Conservation (phyloP, 2,797 vertebrate species). For the Momotus momota region DNA sequence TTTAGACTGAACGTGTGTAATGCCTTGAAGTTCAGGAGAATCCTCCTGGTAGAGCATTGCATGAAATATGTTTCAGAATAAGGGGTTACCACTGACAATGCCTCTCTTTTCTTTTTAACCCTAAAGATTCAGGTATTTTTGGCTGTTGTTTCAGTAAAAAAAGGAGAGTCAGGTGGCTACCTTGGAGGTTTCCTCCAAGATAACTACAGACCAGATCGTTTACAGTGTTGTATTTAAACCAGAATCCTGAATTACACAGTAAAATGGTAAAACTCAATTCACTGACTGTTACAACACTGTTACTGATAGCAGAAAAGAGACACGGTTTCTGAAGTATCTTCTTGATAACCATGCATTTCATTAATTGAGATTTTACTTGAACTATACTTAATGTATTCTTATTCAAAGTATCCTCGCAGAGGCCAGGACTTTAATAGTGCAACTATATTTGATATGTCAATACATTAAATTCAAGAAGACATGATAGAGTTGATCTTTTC, state of each 20-base stretch:
- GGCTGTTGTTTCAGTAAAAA: not conserved
- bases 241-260: not conserved
- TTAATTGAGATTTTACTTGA: not conserved
- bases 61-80: not conserved
- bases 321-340: not conserved
- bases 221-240: not conserved
- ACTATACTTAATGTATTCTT: not conserved
- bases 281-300: not conserved
- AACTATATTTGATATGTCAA: not conserved
- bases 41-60: not conserved
- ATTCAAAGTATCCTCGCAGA: not conserved
- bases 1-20: not conserved
- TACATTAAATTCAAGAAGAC: not conserved
- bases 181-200: not conserved
- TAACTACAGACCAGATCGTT: not conserved
- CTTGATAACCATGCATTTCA: not conserved
- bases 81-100: not conserved
- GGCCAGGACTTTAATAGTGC: not conserved
- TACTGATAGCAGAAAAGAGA: not conserved
- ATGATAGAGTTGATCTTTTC: not conserved
- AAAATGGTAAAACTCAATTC: not conserved
- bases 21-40: not conserved
- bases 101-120: not conserved
- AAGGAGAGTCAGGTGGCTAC: not conserved
- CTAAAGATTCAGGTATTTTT: not conserved